Evolutionary conservation across 2,113 vertebrate species (phyloP).

Genomic region (Calidris pygmaea): DNA sequence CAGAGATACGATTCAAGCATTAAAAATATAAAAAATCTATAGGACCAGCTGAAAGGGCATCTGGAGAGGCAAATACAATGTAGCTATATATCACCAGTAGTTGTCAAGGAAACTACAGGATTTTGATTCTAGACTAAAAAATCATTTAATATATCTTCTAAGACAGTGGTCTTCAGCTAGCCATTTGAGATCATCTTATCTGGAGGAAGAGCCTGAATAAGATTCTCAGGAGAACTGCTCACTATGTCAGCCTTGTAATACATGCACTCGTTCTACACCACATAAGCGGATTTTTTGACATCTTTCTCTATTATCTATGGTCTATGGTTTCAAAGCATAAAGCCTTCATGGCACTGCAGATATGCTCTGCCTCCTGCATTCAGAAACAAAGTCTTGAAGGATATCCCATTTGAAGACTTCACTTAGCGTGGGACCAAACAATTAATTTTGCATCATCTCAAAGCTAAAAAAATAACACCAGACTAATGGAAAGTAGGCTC

Average conservation of each 20-base stretch:
- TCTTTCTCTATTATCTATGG: neutral
- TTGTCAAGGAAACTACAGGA: conserved; percentile 7
- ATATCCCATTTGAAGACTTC: neutral
- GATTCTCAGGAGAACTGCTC: neutral
- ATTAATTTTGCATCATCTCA: neutral
- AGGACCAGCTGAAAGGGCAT: neutral
- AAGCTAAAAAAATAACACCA: neutral
- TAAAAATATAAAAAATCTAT: neutral
- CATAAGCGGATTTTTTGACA: neutral
- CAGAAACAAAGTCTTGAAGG: neutral
- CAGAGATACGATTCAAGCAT: neutral
- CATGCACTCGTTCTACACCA: neutral
- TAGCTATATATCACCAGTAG: neutral
- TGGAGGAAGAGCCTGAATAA: neutral
- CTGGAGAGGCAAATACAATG: neutral
- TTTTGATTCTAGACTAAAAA: neutral
- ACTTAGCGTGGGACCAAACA: neutral
- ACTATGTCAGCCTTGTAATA: neutral
- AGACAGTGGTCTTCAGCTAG: neutral
- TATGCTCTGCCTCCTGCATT: neutral
- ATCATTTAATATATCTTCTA: neutral
- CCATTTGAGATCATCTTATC: neutral
- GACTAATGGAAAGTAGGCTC: neutral
- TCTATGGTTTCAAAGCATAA: neutral
- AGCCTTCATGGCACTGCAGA: neutral